Evolutionary conservation across 2,888 invertebrate species (phyloP).

Genomic region (Parnassius smintheus): DNA sequence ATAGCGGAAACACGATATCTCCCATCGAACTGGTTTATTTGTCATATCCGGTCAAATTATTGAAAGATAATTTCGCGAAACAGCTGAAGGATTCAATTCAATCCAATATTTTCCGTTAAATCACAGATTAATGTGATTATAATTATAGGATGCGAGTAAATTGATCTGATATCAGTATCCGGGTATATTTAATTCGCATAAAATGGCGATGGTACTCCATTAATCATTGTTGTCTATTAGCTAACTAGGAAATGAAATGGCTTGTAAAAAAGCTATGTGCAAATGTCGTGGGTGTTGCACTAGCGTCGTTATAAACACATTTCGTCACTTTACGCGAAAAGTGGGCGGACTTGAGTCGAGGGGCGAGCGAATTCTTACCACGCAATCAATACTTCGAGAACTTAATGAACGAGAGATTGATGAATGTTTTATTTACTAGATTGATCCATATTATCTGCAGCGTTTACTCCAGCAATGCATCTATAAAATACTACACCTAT

Average conservation of each 20-base stretch:
- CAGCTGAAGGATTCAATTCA: slow-evolving; percentile 36
- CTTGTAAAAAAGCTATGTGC: slow-evolving; percentile 33
- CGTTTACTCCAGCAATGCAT: not conserved
- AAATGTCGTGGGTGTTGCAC: slow-evolving; percentile 62
- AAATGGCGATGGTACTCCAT: slow-evolving; percentile 43
- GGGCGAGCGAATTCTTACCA: slow-evolving; percentile 42
- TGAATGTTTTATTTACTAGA: slow-evolving; percentile 31
- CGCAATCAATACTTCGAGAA: slow-evolving; percentile 51
- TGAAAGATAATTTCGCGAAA: slow-evolving; percentile 44
- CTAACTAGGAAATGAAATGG: slow-evolving; percentile 56
- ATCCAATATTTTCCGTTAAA: slow-evolving; percentile 36
- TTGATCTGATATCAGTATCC: slow-evolving; percentile 39
- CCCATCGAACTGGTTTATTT: slow-evolving; percentile 55
- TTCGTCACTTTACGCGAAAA: slow-evolving; percentile 62
- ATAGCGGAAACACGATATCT: slow-evolving; percentile 68
- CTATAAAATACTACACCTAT: not conserved
- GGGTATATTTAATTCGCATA: slow-evolving; percentile 47
- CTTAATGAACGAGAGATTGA: slow-evolving; percentile 55
- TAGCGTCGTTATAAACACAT: slow-evolving; percentile 72
- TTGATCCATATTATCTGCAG: slow-evolving; percentile 3
- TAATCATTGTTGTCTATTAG: slow-evolving; percentile 60
- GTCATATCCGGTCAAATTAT: slow-evolving; percentile 64
- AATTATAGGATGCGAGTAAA: slow-evolving; percentile 49
- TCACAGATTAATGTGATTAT: slow-evolving; percentile 59
- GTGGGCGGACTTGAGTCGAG: slow-evolving; percentile 54